phyloP scores from a whole-genome alignment of 1,140 invertebrate genomes.

The Carposina sasakii region DNA sequence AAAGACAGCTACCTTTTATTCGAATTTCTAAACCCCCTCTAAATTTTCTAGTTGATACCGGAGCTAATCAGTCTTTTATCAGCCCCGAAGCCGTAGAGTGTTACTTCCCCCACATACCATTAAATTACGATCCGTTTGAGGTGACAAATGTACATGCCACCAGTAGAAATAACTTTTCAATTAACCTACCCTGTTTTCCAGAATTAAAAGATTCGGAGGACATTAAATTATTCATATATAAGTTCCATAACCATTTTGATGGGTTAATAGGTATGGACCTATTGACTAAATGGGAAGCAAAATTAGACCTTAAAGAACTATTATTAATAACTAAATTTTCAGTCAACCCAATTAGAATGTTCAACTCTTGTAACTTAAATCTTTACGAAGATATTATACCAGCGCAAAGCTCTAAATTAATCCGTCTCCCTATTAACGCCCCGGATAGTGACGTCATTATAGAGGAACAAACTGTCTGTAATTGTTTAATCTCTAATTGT shows the following conservation, averaged over 20 bases:
- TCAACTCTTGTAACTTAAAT: not conserved
- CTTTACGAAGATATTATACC: not conserved
- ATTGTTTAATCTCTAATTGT: not conserved
- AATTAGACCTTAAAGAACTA: not conserved
- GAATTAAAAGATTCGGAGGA: not conserved
- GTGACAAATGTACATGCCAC: not conserved
- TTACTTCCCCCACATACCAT: not conserved
- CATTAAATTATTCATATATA: not conserved
- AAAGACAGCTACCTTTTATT: constrained; percentile 1
- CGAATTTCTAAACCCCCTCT: not conserved
- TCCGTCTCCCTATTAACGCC: not conserved
- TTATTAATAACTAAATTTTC: not conserved
- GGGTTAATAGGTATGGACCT: not conserved
- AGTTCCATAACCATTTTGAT: constrained; percentile 1
- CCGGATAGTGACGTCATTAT: not conserved
- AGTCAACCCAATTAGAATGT: not conserved
- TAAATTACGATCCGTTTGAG: not conserved
- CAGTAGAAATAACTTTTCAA: not conserved
- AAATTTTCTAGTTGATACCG: constrained; percentile 1
- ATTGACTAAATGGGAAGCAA: not conserved
- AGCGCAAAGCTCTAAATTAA: not conserved
- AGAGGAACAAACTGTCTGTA: not conserved
- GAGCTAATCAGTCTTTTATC: not conserved
- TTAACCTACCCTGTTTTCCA: not conserved
- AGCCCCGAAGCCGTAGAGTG: not conserved